Conservation (phyloP, 2,113 vertebrate species). For the Engraulis encrasicolus region DNA sequence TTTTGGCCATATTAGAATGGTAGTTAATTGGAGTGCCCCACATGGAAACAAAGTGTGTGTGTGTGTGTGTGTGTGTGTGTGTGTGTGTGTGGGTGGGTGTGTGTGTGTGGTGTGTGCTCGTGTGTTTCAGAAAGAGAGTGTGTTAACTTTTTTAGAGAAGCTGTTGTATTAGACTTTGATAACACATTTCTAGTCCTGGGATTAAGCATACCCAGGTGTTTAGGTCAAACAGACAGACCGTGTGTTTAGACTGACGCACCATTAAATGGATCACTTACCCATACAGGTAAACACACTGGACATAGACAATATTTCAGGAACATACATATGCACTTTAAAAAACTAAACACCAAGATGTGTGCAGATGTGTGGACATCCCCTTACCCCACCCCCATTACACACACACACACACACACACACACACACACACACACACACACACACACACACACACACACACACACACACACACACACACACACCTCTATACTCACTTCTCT, state of each 20-base stretch:
- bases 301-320: slow-evolving; percentile 12
- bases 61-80: not conserved
- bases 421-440: too few species aligned
- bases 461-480: slow-evolving; percentile 24
- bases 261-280: not conserved
- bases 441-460: slow-evolving; percentile 23
- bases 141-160: not conserved
- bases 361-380: slow-evolving; percentile 15
- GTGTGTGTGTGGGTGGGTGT: not conserved
- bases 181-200: not conserved
- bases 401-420: slow-evolving; percentile 33
- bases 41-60: too few species aligned
- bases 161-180: not conserved
- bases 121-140: not conserved
- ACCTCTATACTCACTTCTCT: slow-evolving; percentile 26
- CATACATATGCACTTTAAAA: not conserved
- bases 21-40: too few species aligned
- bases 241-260: not conserved
- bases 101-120: not conserved
- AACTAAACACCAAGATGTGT: slow-evolving; percentile 13
- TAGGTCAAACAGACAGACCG: not conserved
- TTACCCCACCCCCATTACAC: too few species aligned
- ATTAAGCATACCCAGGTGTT: not conserved
- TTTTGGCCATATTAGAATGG: too few species aligned
- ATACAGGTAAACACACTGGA: not conserved